Base-by-base conservation (phyloP, 2,888 invertebrate genomes). In the Diachrysia chrysitis region DNA sequence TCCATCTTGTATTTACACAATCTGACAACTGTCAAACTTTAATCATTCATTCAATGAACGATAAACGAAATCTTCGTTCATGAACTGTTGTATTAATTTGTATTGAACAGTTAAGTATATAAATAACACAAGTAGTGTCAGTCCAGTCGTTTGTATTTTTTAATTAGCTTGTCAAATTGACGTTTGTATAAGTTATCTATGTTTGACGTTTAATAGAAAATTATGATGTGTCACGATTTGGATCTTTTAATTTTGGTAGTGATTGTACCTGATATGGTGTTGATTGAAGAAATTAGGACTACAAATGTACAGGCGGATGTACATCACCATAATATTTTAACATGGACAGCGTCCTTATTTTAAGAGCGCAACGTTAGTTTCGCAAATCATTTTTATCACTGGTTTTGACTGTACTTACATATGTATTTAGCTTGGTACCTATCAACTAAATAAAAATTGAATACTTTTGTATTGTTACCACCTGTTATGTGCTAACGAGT, bases 151-250 rank as follows among this genome's bases (percentile, higher is more conserved):
- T 83, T 83, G 79, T 83, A 81, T 83, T 88, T 87, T 42, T 87
- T 90, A 90, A 90, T 90, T 90, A 88, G 81, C 86, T 86, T 90
- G 89, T 90, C 89, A 88, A 80, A 61, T 64, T 78, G 83, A 80
- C 60, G 69, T 19, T 35, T 73, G 80, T 83, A 86, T 85, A 84
- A 82, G 83, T 76, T 66, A 64, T 54, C 62, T 73, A 76, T 72
- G 75, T 73, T 71, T 62, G 64, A 53, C 59, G 54, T 68, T 60
- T 58, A 63, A 63, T 66, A 71, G 62, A 69, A 73, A 48, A 66
- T 61, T 69, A 57, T 58, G 51, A 54, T 48, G 29, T 71, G 73
- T 76, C 73, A 76, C 68, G 73, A 46, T 69, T 46, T 53, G 61
- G 46, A 63, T 61, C 54, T 56, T 54, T 73, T 68, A 57, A 64